Base-by-base conservation (phyloP, 23 tunicate genomes). In the Halocynthia aurantium region DNA sequence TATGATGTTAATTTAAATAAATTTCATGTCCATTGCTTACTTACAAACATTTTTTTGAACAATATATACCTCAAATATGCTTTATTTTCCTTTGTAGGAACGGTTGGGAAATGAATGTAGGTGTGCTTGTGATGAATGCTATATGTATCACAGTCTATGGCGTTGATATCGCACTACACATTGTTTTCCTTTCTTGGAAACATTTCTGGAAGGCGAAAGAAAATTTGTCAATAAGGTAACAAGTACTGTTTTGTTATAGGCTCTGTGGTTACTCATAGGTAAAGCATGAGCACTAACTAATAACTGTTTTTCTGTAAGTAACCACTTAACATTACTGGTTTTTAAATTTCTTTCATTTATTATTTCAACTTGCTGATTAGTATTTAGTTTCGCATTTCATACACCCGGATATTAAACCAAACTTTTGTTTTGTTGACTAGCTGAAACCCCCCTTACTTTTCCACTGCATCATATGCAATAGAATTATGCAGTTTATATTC, bases 151-250 rank as follows among this genome's bases (percentile, higher is more conserved):
- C 70, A 5, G 58, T 91, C 10, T 91, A 91, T 77, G 67, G 82
- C 6, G 60, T 80, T 51, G 97, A 91, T 72, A 80, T 91, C 22
- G 52, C 66, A 18, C 67, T 91, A 11, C 87, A 77, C 52, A 72
- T 62, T 7, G n/a, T 81, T 10, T 91, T 85, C 78, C 80, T 85
- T 60, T 88, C 91, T 6, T 82, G 84, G 97, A 77, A 52, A 51
- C 86, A 91, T 62, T 76, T 85, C 53, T 85, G 87, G 91, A 53
- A 22, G 7, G 91, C 97, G 40, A 91, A 85, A 85, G 97, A 91
- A 80, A 80, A 80, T 55, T 52, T 91, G 64, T 85, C 87, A 87
- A 22, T 91, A 7, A 85, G 97, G 97, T 91, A 75, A 44, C 52
- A 22, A 13, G 12, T 72, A 49, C 61, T 50, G 19, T 72, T 15